Evolutionary conservation across 2,113 vertebrate genomes (phyloP).

Genomic region (Pelecanoides urinatrix): DNA sequence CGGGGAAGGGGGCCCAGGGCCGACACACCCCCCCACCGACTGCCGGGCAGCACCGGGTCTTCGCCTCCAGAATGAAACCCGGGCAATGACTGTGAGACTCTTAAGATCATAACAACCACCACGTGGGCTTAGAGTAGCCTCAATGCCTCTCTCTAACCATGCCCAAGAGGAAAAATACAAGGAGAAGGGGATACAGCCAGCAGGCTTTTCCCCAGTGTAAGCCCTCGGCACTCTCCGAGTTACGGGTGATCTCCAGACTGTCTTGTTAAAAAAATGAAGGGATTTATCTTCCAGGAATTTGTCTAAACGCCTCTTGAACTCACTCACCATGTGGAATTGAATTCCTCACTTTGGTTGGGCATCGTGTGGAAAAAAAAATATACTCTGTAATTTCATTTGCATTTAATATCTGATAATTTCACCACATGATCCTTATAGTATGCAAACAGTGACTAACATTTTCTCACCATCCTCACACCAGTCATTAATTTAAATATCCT

Average conservation of each 20-base stretch:
- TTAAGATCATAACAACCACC: not conserved
- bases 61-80: not conserved
- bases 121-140: not conserved
- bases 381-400: not conserved
- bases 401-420: not conserved
- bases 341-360: not conserved
- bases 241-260: not conserved
- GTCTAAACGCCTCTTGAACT: not conserved
- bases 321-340: not conserved
- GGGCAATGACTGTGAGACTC: not conserved
- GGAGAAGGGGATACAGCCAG: not conserved
- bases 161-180: not conserved
- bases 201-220: not conserved
- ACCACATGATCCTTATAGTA: not conserved
- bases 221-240: not conserved
- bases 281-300: not conserved
- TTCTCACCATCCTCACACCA: not conserved
- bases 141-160: not conserved
- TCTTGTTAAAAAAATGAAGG: not conserved
- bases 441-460: not conserved
- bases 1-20: not conserved
- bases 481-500: not conserved
- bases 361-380: not conserved
- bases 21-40: accelerated
- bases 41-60: not conserved